Percentiles rank a stretch among this genome's conserved stretches.
These are phyloP conservation scores for Lasioglossum vierecki DNA, from an alignment of 2,888 invertebrate species.

Conservation along the genomic window DNA sequence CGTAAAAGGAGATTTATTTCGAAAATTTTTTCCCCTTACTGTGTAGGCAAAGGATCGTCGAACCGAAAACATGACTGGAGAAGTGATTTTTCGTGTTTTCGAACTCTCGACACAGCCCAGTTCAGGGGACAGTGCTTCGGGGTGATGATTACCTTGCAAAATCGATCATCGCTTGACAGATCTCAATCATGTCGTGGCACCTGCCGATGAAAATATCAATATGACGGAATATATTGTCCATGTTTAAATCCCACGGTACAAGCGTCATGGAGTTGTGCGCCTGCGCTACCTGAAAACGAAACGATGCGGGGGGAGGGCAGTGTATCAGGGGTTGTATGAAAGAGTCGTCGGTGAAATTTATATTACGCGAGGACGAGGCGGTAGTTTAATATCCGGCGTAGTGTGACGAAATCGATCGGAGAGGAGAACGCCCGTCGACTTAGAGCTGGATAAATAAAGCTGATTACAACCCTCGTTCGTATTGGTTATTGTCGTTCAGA, in stretches of 20 bases:
- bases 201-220: conserved; percentile 94
- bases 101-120: neutral
- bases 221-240: conserved; percentile 93
- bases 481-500: neutral
- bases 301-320: neutral
- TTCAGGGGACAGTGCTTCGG: neutral
- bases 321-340: neutral
- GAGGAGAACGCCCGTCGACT: neutral
- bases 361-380: conserved; percentile 14
- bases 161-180: conserved; percentile 95
- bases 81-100: neutral
- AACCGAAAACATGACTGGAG: neutral
- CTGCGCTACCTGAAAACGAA: conserved; percentile 85
- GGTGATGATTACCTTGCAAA: conserved; percentile 88
- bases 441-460: conserved; percentile 33
- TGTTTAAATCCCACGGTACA: conserved; percentile 90
- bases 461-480: neutral
- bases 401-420: conserved; percentile 19
- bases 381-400: conserved; percentile 45
- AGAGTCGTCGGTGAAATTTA: conserved; percentile 32
- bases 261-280: conserved; percentile 86
- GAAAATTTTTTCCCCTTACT: neutral
- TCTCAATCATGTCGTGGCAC: conserved; percentile 93
- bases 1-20: neutral
- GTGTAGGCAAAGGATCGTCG: neutral